Conservation (phyloP, 2,797 vertebrate genomes). For the Carapus acus region DNA sequence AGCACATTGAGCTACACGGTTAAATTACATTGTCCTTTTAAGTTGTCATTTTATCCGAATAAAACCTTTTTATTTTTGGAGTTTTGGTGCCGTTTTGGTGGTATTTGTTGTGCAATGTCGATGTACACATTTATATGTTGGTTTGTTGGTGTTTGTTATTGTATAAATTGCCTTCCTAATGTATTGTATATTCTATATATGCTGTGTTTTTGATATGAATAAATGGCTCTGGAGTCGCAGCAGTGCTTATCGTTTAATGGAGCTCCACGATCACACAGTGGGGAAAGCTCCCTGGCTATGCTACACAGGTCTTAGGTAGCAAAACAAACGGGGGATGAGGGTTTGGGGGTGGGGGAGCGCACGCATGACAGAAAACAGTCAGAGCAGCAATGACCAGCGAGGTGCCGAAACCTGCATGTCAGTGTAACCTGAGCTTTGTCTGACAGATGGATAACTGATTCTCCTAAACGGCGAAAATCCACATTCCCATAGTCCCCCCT, state of each 20-base stretch:
- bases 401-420: slow-evolving; percentile 51
- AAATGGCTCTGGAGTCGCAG: slow-evolving; percentile 47
- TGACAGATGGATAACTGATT: slow-evolving; percentile 72
- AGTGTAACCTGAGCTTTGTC: slow-evolving; percentile 64
- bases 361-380: slow-evolving; percentile 50
- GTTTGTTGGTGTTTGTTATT: slow-evolving; percentile 42
- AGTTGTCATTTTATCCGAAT: slow-evolving; percentile 18
- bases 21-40: slow-evolving; percentile 50
- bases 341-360: slow-evolving; percentile 7
- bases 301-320: too few species aligned
- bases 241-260: slow-evolving; percentile 5
- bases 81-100: too few species aligned
- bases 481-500: slow-evolving; percentile 62
- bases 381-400: slow-evolving; percentile 59
- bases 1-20: slow-evolving; percentile 52
- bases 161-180: slow-evolving; percentile 43
- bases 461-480: slow-evolving; percentile 52
- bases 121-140: slow-evolving; percentile 49
- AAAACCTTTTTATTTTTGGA: too few species aligned
- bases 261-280: neutral
- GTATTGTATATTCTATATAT: slow-evolving; percentile 29
- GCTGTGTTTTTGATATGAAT: slow-evolving; percentile 68
- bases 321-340: neutral
- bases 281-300: too few species aligned
- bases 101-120: slow-evolving; percentile 46